Conservation (phyloP, 1,140 invertebrate genomes). For the Carposina sasakii region DNA sequence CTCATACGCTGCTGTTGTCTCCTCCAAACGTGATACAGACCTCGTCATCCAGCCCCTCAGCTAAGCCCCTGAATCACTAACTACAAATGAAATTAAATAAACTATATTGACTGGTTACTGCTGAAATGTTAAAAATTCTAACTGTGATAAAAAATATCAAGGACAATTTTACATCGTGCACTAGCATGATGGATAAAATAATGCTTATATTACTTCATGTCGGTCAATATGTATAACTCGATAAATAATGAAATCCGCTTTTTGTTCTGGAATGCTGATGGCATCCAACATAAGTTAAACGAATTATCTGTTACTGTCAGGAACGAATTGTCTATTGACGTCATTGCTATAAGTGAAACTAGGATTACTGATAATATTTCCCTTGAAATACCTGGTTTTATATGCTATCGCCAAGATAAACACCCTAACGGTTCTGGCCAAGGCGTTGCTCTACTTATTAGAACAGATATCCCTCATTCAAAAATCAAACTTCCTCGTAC, state of each 20-base stretch:
- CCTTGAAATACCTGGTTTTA: neutral
- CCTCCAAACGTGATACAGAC: no score
- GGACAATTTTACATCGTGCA: constrained; percentile 9
- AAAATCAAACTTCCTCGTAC: neutral
- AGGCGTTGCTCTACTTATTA: neutral
- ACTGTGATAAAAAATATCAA: neutral
- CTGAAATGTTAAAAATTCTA: neutral
- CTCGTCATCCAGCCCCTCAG: no score
- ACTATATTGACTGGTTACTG: no score
- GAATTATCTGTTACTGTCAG: no score
- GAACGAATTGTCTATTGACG: no score
- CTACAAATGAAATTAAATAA: no score
- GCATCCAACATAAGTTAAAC: neutral
- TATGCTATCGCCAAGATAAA: neutral
- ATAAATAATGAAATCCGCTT: neutral
- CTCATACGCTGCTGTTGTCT: no score
- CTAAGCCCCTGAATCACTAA: no score
- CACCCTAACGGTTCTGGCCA: neutral
- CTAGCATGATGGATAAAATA: constrained; percentile 4
- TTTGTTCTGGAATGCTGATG: constrained; percentile 3
- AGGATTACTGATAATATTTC: neutral
- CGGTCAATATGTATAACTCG: constrained; percentile 3
- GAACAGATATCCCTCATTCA: neutral
- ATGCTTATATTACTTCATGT: neutral
- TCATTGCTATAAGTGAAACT: neutral